phyloP scores from a whole-genome alignment of 2,113 vertebrate genomes.

The Antechinus stuartii region DNA sequence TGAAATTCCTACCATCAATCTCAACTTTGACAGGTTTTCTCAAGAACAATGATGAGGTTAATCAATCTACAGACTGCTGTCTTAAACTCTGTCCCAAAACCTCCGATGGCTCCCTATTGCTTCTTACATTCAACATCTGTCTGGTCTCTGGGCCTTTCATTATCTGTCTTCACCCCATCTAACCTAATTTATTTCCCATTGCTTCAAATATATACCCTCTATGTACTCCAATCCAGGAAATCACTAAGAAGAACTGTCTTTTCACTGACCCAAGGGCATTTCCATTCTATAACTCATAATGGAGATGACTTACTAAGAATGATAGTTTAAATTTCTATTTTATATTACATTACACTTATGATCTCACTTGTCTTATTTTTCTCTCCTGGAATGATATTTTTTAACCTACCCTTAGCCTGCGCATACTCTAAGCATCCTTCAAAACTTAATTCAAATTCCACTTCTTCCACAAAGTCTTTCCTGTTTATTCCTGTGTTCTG shows the following conservation, averaged over 20 bases:
- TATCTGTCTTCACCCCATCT: neutral
- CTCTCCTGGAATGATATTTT: neutral
- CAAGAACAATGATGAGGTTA: neutral
- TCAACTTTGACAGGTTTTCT: neutral
- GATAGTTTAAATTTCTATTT: neutral
- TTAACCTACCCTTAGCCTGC: neutral
- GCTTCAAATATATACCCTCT: neutral
- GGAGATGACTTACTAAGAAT: neutral
- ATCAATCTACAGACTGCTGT: neutral
- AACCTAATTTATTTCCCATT: neutral
- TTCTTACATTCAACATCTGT: neutral
- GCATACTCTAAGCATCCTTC: neutral
- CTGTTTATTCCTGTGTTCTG: neutral
- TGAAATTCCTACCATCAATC: neutral
- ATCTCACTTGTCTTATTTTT: neutral
- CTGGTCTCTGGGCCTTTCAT: neutral
- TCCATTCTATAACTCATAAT: neutral
- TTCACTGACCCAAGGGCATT: neutral
- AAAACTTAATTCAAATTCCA: neutral
- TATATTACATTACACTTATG: neutral
- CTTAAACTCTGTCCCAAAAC: neutral
- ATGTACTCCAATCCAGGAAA: neutral
- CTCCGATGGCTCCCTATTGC: neutral
- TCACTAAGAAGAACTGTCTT: neutral
- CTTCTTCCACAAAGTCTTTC: neutral